A percentile compares a stretch with the other conserved stretches of the same genome.
These are phyloP conservation scores for Strigamia transsilvanica DNA, from an alignment of 2,888 invertebrate genomes.

Conservation along the genomic window DNA sequence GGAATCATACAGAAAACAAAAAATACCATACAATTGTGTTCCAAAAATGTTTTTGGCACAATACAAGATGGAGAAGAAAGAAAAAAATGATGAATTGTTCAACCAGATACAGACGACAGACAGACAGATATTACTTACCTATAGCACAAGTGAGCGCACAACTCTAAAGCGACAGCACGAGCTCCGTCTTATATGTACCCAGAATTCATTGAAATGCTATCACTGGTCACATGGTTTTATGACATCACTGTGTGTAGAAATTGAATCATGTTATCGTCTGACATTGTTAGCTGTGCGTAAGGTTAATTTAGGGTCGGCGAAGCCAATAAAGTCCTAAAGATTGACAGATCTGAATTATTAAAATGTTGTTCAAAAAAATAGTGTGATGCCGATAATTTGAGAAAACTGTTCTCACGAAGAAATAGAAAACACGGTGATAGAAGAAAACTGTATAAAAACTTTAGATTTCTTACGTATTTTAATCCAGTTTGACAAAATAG, in stretches of 20 bases:
- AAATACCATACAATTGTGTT: too few relatives aligned
- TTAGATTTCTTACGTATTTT: background rate
- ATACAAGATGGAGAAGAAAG: too few relatives aligned
- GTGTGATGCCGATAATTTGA: too few relatives aligned
- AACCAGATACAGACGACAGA: background rate
- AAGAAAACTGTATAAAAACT: too few relatives aligned
- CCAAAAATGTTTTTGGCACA: too few relatives aligned
- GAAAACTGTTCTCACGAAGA: too few relatives aligned
- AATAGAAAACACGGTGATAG: too few relatives aligned
- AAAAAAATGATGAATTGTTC: too few relatives aligned
- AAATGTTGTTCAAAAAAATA: background rate
- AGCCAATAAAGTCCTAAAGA: background rate
- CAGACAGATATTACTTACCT: background rate
- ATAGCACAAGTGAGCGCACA: conserved; percentile 17
- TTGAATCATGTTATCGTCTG: conserved; percentile 21
- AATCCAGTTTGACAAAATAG: background rate
- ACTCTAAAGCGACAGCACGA: conserved; percentile 27
- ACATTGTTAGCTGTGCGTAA: conserved; percentile 15
- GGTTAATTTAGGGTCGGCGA: background rate
- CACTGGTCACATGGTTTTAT: conserved; percentile 22
- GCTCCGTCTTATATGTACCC: conserved; percentile 28
- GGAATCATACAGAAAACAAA: too few relatives aligned
- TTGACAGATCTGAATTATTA: background rate
- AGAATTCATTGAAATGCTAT: conserved; percentile 35
- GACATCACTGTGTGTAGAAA: background rate